Evolutionary conservation across 2,797 vertebrate species (phyloP), one percentile per base, ranked within the genome.

Genomic region (Aphelocoma californica): DNA sequence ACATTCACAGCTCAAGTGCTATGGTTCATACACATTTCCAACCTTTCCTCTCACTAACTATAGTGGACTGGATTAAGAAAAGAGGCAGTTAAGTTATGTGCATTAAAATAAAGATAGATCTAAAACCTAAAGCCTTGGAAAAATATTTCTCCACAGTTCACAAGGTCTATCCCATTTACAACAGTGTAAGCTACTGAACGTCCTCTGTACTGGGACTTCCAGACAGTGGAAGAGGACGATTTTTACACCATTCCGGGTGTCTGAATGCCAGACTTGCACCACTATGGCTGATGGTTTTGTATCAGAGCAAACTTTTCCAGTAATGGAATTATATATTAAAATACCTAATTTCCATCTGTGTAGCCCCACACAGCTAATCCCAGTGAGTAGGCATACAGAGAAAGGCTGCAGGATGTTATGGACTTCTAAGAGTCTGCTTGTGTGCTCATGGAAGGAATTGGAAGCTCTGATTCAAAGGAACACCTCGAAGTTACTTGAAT

Each of bases 1-100:
- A 91, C 45, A 62, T 86, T 93, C 61, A 83, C 44, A 51, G 21
- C 80, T 91, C 53, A 95, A 88, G 92, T 50, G 24, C 80, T 80
- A 92, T 1, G 34, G 40, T 86, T 95, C 61, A 78, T 50, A 72
- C 29, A 78, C 44, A 86, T 88, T 86, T 78, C 57, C 34, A 91
- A 8, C 19, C 69, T 81, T 87, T 75, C 40, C 47, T 94, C 73
- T 88, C 54, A 61, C 82, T 94, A 79, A 44, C 57, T 86, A 29
- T 6, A 91, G 60, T 19, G 60, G 31, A 57, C 60, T 67, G n/a
- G 32, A 34, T 82, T 77, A 91, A 84, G 54, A 87, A 79, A 70
- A 92, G 36, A 74, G 23, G 40, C 34, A 65, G 48, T 64, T 45
- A 69, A 78, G 1, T 72, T 81, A 75, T 0, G 0, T 34, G 26